phyloP scores from a whole-genome alignment of 1,140 invertebrate species.

The Camponotus vicinus region DNA sequence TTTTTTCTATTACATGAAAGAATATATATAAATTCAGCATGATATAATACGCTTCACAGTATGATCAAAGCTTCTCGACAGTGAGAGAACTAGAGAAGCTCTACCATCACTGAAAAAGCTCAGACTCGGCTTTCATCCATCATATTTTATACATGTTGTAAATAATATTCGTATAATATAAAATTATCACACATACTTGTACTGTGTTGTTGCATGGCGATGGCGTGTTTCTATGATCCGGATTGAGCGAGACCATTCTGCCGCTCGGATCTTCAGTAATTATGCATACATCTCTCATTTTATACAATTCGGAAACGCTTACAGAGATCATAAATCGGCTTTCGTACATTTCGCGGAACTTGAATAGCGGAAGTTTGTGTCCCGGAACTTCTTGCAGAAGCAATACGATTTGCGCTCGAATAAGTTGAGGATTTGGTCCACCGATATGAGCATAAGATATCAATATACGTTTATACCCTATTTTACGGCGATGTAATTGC shows the following conservation, averaged over 20 bases:
- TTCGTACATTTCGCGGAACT: constrained; percentile 95
- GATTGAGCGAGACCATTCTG: constrained; percentile 89
- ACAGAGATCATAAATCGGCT: constrained; percentile 93
- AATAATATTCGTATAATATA: constrained; percentile 11
- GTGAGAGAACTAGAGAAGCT: constrained; percentile 77
- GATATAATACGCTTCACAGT: constrained; percentile 76
- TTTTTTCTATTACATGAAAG: not conserved
- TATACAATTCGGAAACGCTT: constrained; percentile 93
- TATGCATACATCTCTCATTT: constrained; percentile 92
- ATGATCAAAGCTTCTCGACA: constrained; percentile 79
- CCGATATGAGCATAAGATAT: constrained; percentile 91
- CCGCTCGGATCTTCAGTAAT: constrained; percentile 91
- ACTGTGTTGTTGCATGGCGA: constrained; percentile 85
- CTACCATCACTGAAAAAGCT: constrained; percentile 76
- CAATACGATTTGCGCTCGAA: constrained; percentile 89
- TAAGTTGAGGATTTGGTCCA: constrained; percentile 88
- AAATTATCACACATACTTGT: constrained; percentile 77
- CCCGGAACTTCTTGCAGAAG: constrained; percentile 91
- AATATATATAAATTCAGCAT: constrained; percentile 38
- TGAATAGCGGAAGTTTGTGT: constrained; percentile 92
- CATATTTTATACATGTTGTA: constrained; percentile 60
- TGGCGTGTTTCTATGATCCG: constrained; percentile 87
- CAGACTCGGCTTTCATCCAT: constrained; percentile 77
- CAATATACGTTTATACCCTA: constrained; percentile 93
- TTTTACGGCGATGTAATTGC: constrained; percentile 92